Base-by-base conservation (phyloP, 2,888 invertebrate genomes). In the Orgyia antiqua region DNA sequence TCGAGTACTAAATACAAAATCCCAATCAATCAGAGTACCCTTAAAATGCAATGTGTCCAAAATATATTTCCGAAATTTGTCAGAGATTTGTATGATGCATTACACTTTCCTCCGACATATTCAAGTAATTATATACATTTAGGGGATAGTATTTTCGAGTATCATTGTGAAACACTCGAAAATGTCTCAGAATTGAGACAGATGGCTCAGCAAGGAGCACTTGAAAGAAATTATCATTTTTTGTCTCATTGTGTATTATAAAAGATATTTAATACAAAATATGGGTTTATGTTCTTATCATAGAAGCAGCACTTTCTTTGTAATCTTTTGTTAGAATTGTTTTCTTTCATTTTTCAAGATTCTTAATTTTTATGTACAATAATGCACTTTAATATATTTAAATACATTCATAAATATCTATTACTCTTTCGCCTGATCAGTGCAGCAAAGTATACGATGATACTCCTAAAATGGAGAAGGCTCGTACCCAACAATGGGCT, bases 101-200 rank as follows among this genome's bases (percentile, higher is more conserved):
- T 45, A 54, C 51, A 33, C 43, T 43, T 37, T 8, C 51, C 55
- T 63, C 50, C 46, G 36, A 29, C 33, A 46, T 52, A 51, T 36
- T 43, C 50, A 51, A 37, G 24, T 36, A 33, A 21, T 27, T 36
- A 36, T 31, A 24, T 19, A 23, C 27, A 30, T 29, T 44, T 42
- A 30, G 32, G 46, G 35, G 42, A 36, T 41, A 39, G 39, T 38
- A 39, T 42, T 41, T 49, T 51, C 18, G 40, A 66, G 68, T 64
- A 59, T 55, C 63, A 42, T 54, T 55, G 33, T 40, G 43, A 40
- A n/a, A 50, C 51, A 46, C 62, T 65, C 43, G 38, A 49, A 54
- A 51, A 47, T 62, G 68, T 68, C 65, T 57, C 45, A 42, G 46
- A 60, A 69, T 71, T 58, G 61, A 72, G 75, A 76, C 71, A 74